Evolutionary conservation across 2,797 vertebrate species (phyloP).

Genomic region (Pelochelys cantorii): DNA sequence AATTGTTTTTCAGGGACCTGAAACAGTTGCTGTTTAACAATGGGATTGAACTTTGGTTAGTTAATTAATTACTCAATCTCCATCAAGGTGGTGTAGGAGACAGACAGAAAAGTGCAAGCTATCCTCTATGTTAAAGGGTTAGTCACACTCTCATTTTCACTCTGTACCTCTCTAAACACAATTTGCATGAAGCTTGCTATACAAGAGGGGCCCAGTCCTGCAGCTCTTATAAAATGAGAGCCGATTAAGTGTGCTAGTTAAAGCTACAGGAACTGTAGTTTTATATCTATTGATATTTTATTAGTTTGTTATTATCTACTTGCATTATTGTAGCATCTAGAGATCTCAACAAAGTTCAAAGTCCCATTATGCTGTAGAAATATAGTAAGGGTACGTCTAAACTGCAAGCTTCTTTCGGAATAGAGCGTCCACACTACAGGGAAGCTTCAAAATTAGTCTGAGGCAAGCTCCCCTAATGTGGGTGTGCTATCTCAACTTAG

Average conservation of each 20-base stretch:
- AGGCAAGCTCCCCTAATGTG: too few relatives aligned
- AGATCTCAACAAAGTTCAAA: not conserved
- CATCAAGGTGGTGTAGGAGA: not conserved
- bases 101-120: not conserved
- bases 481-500: too few relatives aligned
- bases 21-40: not conserved
- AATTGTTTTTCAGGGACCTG: slow-evolving; percentile 50
- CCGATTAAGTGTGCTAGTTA: not conserved
- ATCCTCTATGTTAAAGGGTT: not conserved
- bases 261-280: accelerated
- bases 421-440: too few relatives aligned
- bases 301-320: not conserved
- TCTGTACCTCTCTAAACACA: slow-evolving; percentile 7
- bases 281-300: not conserved
- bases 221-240: not conserved
- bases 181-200: not conserved
- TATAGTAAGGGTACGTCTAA: not conserved
- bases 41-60: not conserved
- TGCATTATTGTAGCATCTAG: not conserved
- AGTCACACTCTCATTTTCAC: not conserved
- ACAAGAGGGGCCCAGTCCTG: not conserved
- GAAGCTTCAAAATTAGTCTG: too few relatives aligned
- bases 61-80: slow-evolving; percentile 22
- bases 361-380: not conserved
- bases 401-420: too few relatives aligned